Evolutionary conservation across 2,797 vertebrate species (phyloP).

Genomic region (Hippoglossus hippoglossus): DNA sequence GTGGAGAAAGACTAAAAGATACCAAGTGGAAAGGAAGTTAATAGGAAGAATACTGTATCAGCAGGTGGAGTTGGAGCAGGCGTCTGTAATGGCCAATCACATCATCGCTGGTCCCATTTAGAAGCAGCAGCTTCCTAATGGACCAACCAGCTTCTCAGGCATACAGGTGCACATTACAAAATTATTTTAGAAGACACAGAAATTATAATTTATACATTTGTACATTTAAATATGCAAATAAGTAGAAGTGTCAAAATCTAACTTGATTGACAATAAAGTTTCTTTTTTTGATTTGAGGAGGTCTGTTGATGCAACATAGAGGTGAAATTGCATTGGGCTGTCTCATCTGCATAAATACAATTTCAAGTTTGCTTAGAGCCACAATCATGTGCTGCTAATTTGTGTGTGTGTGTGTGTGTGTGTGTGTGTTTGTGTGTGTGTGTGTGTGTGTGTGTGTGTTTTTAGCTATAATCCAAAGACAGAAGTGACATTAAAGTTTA

Average conservation of each 20-base stretch:
- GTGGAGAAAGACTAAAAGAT: constrained; percentile 2
- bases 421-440: not conserved
- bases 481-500: constrained; percentile 4
- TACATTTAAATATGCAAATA: too few relatives aligned
- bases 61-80: constrained; percentile 4
- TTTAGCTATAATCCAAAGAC: not conserved
- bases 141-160: not conserved
- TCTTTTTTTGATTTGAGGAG: too few relatives aligned
- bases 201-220: too few relatives aligned
- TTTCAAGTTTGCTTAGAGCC: constrained; percentile 9
- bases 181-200: too few relatives aligned
- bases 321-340: too few relatives aligned
- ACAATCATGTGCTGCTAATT: not conserved
- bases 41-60: constrained; percentile 5
- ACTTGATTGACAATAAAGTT: too few relatives aligned
- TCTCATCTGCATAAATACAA: constrained; percentile 7
- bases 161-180: too few relatives aligned
- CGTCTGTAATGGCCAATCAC: not conserved
- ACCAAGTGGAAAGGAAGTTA: not conserved
- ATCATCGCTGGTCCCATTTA: not conserved
- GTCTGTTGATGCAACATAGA: too few relatives aligned
- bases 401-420: constrained; percentile 1
- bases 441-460: not conserved
- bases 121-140: constrained; percentile 18
- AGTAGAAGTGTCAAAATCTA: too few relatives aligned